These are phyloP conservation scores for Caerostris darwini DNA, from an alignment of 1,140 invertebrate genomes.

Conservation along the genomic window DNA sequence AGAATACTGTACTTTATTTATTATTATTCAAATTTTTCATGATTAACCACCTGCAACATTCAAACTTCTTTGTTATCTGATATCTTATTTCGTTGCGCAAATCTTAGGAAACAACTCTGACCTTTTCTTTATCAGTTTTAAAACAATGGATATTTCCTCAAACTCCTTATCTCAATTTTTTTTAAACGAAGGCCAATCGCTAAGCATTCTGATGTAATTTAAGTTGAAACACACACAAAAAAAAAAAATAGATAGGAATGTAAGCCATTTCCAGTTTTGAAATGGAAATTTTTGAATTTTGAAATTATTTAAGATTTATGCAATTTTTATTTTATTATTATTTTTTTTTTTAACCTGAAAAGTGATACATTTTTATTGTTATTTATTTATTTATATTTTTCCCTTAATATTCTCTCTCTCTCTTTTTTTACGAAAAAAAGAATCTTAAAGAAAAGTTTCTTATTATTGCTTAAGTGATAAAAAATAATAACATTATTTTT, in stretches of 20 bases:
- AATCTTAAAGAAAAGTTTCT: no score
- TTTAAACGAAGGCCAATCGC: not conserved
- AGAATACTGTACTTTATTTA: no score
- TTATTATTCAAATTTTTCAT: not conserved
- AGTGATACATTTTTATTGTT: no score
- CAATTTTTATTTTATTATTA: not conserved
- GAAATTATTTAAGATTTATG: not conserved
- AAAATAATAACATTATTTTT: no score
- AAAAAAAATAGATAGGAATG: not conserved
- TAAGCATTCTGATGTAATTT: not conserved
- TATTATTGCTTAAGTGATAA: no score
- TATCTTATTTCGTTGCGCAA: slow-evolving; percentile 14
- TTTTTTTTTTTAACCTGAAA: no score
- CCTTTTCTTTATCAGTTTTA: not conserved
- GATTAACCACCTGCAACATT: not conserved
- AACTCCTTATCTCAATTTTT: slow-evolving; percentile 9
- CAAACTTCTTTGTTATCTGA: not conserved
- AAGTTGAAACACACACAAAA: not conserved
- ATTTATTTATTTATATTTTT: no score
- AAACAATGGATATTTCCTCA: slow-evolving; percentile 1
- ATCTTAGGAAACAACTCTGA: not conserved
- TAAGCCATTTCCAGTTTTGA: not conserved
- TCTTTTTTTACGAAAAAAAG: no score
- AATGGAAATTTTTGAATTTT: not conserved
- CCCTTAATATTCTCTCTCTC: no score